A percentile compares a stretch with the other conserved stretches of the same genome.
Conservation (phyloP, 2,797 vertebrate species). For the Semaprochilodus insignis region DNA sequence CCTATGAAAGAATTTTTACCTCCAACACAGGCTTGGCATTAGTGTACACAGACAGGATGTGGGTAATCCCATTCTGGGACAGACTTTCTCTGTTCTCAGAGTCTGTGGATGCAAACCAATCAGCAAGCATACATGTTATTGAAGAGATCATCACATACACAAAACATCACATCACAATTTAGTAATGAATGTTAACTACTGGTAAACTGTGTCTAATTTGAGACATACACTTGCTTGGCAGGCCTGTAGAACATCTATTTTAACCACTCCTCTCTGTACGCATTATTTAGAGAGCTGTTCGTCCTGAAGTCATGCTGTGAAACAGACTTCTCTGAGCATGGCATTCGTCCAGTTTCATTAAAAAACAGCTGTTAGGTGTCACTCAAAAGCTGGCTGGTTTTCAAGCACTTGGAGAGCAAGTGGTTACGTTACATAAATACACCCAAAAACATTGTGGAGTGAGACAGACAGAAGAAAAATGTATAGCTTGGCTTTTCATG, state of each 20-base stretch:
- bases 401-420: background rate
- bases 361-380: constrained; percentile 18
- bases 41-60: constrained; percentile 88
- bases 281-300: background rate
- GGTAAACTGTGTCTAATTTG: background rate
- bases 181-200: background rate
- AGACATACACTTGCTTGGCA: background rate
- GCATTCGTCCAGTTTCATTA: background rate
- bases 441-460: background rate
- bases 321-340: background rate
- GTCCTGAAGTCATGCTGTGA: background rate
- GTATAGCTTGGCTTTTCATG: no score
- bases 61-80: constrained; percentile 83
- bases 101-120: constrained; percentile 75
- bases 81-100: constrained; percentile 83
- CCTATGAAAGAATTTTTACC: constrained; percentile 70
- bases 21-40: constrained; percentile 83
- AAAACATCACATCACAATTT: background rate
- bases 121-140: background rate
- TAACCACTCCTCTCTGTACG: background rate
- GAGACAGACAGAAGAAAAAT: background rate
- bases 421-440: background rate
- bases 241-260: background rate
- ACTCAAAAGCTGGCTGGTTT: background rate
- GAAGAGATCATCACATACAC: background rate